These are phyloP conservation scores for Crotalus horridus DNA, from an alignment of 2,113 vertebrate species.

Conservation along the genomic window DNA sequence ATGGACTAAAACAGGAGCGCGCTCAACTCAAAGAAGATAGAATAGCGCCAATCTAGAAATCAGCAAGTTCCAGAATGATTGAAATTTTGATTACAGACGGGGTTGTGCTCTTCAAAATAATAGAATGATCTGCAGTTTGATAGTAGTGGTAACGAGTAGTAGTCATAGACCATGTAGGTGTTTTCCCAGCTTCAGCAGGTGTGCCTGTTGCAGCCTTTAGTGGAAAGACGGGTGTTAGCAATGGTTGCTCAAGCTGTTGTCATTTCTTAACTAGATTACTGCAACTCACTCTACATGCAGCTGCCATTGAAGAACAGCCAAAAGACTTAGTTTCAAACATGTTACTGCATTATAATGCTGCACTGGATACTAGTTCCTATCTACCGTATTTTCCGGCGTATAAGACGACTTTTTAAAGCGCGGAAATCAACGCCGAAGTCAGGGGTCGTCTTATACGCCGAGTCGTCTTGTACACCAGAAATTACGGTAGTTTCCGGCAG, in stretches of 20 bases:
- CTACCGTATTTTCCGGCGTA: neutral
- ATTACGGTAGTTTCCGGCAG: too few species aligned
- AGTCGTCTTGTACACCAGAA: too few species aligned
- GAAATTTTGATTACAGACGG: neutral
- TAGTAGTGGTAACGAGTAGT: neutral
- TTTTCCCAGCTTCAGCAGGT: neutral
- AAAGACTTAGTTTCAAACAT: neutral
- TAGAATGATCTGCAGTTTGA: neutral
- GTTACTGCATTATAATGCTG: neutral
- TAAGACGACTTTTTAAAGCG: too few species aligned
- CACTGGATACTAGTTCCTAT: neutral
- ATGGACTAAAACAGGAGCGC: neutral
- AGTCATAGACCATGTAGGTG: neutral
- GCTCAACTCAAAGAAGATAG: neutral
- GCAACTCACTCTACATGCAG: neutral
- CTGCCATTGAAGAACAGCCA: neutral
- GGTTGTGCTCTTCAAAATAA: neutral
- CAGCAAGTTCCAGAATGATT: neutral
- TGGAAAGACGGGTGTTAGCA: neutral
- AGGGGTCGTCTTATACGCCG: too few species aligned
- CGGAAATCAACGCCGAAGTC: too few species aligned
- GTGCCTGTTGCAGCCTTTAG: neutral
- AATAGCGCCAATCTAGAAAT: neutral
- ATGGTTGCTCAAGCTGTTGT: neutral
- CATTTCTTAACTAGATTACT: neutral